Evolutionary conservation across 2,797 vertebrate species (phyloP).

Genomic region (Prionace glauca): DNA sequence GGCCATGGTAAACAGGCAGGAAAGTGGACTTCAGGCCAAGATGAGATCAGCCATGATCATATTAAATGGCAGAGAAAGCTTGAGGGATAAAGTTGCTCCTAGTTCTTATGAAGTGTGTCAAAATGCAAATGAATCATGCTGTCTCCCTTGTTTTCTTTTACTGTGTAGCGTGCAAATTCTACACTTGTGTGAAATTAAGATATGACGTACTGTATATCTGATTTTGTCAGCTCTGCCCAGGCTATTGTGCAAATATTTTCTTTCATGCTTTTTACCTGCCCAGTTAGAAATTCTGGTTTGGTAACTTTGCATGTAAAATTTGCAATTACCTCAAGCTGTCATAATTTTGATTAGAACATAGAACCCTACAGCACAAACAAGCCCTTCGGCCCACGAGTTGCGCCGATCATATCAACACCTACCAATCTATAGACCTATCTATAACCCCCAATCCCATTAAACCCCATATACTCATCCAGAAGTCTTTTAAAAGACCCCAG

Average conservation of each 20-base stretch:
- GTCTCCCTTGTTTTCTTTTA: background rate
- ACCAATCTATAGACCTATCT: too few species aligned
- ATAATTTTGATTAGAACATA: background rate
- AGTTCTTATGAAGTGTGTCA: background rate
- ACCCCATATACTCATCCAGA: too few species aligned
- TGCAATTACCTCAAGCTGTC: background rate
- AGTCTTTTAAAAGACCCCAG: too few species aligned
- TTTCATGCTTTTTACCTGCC: background rate
- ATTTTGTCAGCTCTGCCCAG: background rate
- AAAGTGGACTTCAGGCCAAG: too few species aligned
- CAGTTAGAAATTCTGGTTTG: background rate
- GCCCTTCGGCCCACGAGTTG: too few species aligned
- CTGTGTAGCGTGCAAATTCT: background rate
- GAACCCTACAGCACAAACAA: too few species aligned
- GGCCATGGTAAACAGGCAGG: too few species aligned
- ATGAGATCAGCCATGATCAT: too few species aligned
- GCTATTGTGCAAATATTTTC: background rate
- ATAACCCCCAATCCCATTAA: too few species aligned
- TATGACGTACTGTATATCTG: background rate
- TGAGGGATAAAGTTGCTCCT: too few species aligned
- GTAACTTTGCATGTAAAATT: background rate
- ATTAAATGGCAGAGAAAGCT: too few species aligned
- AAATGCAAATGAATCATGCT: background rate
- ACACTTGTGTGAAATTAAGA: background rate
- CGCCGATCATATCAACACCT: too few species aligned